A percentile compares a stretch with the other conserved stretches of the same genome.
These are phyloP conservation scores for Andrena praecox DNA, from an alignment of 2,888 invertebrate species.

Conservation along the genomic window DNA sequence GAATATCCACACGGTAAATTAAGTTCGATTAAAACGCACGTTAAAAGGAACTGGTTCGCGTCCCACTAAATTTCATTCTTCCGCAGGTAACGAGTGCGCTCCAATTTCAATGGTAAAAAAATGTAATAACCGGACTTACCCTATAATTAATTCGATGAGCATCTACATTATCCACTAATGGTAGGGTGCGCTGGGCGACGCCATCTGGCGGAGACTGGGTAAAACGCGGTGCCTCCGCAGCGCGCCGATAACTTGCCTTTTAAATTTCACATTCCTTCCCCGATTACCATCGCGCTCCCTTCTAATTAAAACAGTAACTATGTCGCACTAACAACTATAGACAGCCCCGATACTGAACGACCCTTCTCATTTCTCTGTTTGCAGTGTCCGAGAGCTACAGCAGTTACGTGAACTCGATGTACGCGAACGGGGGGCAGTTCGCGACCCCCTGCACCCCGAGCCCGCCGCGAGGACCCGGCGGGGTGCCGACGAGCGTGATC, in stretches of 20 bases:
- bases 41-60: background rate
- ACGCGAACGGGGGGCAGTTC: slow-evolving; percentile 82
- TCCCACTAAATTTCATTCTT: slow-evolving; percentile 32
- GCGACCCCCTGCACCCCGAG: slow-evolving; percentile 83
- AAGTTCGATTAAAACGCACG: background rate
- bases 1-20: slow-evolving; percentile 14
- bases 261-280: background rate
- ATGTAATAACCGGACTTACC: slow-evolving; percentile 30
- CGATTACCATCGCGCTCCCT: background rate
- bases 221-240: background rate
- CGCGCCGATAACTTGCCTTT: background rate
- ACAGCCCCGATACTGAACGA: background rate
- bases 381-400: slow-evolving; percentile 89
- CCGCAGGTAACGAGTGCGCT: background rate
- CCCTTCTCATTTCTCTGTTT: slow-evolving; percentile 73
- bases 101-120: slow-evolving; percentile 21
- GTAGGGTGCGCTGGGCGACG: background rate
- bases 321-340: too few species aligned
- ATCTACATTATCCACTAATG: slow-evolving; percentile 29
- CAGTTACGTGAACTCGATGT: slow-evolving; percentile 86
- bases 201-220: slow-evolving; percentile 15
- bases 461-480: slow-evolving; percentile 84
- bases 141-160: slow-evolving; percentile 26
- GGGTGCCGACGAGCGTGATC: slow-evolving; percentile 89
- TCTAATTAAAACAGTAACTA: background rate